Base-by-base conservation (phyloP, 1,140 invertebrate genomes). In the Sarcophaga bullata region DNA sequence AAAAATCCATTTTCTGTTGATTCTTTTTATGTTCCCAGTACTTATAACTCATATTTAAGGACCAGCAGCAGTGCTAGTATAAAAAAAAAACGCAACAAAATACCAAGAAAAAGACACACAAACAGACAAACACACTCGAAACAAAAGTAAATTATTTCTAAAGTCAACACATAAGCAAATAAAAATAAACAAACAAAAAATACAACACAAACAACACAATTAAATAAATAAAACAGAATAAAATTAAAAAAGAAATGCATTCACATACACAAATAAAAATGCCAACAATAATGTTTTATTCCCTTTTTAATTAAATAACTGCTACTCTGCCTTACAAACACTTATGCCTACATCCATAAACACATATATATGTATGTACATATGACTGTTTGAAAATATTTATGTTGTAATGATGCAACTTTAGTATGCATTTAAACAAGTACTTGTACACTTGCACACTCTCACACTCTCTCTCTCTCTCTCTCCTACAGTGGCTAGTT, bases 261-360 rank as follows among this genome's bases (percentile, higher is more conserved):
- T 68, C 17, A 68, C 19, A 68, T 25, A 15, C 1, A 58, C 15
- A n/a, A 25, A 68, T 68, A 68, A 68, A 68, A 68, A 19, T 68
- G 62, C 62, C 25, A 37, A 37, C 25, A 19, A 19, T 19, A 19
- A 68, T 68, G n/a, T 25, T n/a, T 25, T 68, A 19, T 68, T 68
- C 62, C 62, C 62, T 68, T 68, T 68, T 68, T 68, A 68, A 68
- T 68, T 68, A 68, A 68, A 68, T 17, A n/a, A 58, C 54, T 58
- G 54, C 13, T n/a, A 58, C 54, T 5, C 54, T 2, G 54, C 7
- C 7, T n/a, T 58, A 6, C 54, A 15, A 37, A 37, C 25, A 37
- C 25, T 2, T 37, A 37, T 37, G 25, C n/a, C n/a, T 37, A 37
- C 25, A 4, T 37, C n/a, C n/a, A 37, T 37, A 37, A 2, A 37